Percentiles rank a stretch among this genome's conserved stretches.
Conservation (phyloP, 2,888 invertebrate genomes). For the Lepeophtheirus nordmannii region DNA sequence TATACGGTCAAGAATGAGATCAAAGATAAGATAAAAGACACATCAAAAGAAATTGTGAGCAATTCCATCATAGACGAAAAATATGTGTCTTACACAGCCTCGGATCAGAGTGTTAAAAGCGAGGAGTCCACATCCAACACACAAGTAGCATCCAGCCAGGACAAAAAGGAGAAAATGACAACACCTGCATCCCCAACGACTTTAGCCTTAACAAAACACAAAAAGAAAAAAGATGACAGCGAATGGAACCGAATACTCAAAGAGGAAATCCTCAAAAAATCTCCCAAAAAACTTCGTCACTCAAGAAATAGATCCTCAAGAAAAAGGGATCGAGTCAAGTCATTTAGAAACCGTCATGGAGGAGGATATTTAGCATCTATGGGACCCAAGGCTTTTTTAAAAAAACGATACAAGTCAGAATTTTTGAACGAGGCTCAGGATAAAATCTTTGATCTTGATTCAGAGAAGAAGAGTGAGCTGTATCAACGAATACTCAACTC, state of each 20-base stretch:
- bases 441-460: not conserved
- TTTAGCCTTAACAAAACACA: not conserved
- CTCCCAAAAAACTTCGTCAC: constrained; percentile 6
- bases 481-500: not conserved
- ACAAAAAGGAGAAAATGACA: not conserved
- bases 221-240: constrained; percentile 35
- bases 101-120: not conserved
- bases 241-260: constrained; percentile 39
- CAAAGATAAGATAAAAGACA: not conserved
- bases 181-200: not conserved
- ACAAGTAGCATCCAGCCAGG: no score
- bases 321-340: constrained; percentile 25
- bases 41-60: no score
- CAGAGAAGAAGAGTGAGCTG: not conserved
- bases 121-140: not conserved
- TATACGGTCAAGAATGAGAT: not conserved
- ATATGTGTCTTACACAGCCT: not conserved
- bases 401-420: constrained; percentile 15
- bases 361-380: constrained; percentile 16
- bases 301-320: constrained; percentile 25
- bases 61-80: no score
- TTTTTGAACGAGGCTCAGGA: constrained; percentile 14
- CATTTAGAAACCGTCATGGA: constrained; percentile 7
- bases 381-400: constrained; percentile 17
- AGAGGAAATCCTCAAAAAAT: constrained; percentile 28